Evolutionary conservation across 2,113 vertebrate species (phyloP), one percentile per base, ranked within the genome.

Genomic region (Cyanistes caeruleus): DNA sequence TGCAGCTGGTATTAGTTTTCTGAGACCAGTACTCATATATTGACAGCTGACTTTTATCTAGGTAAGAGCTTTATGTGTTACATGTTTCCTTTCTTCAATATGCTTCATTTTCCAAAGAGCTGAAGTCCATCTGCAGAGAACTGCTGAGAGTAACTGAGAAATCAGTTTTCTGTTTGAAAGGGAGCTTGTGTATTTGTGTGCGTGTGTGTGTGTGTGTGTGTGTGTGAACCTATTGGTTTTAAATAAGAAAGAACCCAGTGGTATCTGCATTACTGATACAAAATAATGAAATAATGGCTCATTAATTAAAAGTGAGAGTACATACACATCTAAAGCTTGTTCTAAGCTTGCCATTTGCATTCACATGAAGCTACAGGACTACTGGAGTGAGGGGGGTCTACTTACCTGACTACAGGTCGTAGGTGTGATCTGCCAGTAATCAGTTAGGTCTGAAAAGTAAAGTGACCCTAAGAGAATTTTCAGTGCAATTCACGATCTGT

Each of bases 1-100:
- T 97, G 94, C 92, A 97, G 92, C 85, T 97, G 92, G 84, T 97
- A 96, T 98, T 98, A 96, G 93, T 98, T 98, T 98, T 90, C 80
- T 91, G 88, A 84, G 82, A 67, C 51, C n/a, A 60, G 56, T 67
- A 58, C 28, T 87, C 46, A 56, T 33, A 58, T 92, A 95, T 46
- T 93, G 93, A 92, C 94, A 93, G 58, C 18, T 94, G 87, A 90
- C 64, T 95, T 96, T 93, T 95, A 88, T 92, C 79, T 82, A 48
- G 14, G 43, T 70, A 63, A 87, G 90, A 95, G 22, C 56, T 69
- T 25, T 76, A 52, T 73, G 18, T 62, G 35, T 65, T 73, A n/a
- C 9, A 4, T 18, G 11, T 55, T 85, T 76, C 17, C 49, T 85
- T 90, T 60, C 52, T 69, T 80, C 76, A 31, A 6, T 60, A n/a